A percentile compares a stretch with the other conserved stretches of the same genome.
Conservation (phyloP, 2,888 invertebrate species). For the Ypsolopha sequella region DNA sequence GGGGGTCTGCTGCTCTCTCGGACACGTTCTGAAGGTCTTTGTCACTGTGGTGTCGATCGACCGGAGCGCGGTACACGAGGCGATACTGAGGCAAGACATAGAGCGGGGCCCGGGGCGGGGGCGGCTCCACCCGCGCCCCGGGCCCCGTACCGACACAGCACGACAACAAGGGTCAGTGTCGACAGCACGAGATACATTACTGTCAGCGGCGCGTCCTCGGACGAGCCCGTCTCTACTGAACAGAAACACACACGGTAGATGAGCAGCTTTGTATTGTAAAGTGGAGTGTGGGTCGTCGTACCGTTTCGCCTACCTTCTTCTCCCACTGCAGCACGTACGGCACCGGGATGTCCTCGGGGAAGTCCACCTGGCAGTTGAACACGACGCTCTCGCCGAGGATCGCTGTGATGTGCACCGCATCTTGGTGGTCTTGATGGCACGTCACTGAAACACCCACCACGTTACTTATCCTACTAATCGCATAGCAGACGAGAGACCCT, state of each 20-base stretch:
- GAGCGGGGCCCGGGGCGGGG: conserved; percentile 49
- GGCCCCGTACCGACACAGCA: conserved; percentile 28
- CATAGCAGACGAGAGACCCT: no score
- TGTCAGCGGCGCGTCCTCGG: conserved; percentile 59
- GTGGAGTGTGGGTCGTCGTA: conserved; percentile 79
- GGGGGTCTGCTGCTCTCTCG: conserved; percentile 73
- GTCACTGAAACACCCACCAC: conserved; percentile 63
- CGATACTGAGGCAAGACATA: conserved; percentile 57
- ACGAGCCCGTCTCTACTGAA: conserved; percentile 67
- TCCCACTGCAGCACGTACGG: conserved; percentile 99
- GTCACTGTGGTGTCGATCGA: conserved; percentile 61
- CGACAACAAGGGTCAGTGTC: conserved; percentile 1
- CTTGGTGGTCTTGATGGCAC: conserved; percentile 88
- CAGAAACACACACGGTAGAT: conserved; percentile 70
- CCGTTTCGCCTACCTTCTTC: conserved; percentile 98
- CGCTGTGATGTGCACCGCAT: conserved; percentile 97
- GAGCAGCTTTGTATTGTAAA: conserved; percentile 70
- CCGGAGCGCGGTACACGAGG: conserved; percentile 50
- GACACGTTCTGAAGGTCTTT: conserved; percentile 71
- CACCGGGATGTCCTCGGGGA: conserved; percentile 95
- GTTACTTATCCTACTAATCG: no score
- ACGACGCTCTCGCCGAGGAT: conserved; percentile 97
- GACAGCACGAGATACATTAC: conserved; percentile 50
- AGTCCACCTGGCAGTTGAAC: conserved; percentile 98
- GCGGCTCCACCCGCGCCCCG: conserved; percentile 42